These are phyloP conservation scores for Autographa gamma DNA, from an alignment of 2,888 invertebrate genomes.

Conservation along the genomic window DNA sequence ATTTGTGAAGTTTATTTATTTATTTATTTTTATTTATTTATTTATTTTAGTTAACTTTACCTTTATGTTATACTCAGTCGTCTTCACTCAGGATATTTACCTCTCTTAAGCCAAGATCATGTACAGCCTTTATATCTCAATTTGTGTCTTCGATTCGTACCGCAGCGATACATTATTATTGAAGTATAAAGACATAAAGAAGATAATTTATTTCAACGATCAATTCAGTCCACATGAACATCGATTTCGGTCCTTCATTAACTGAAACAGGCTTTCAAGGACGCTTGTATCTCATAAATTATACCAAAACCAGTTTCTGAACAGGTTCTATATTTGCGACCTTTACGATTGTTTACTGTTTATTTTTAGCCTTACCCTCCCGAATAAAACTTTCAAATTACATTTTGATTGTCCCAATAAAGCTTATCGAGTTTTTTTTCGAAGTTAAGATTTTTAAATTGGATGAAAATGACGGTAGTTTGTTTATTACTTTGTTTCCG, in stretches of 20 bases:
- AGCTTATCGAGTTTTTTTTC: conserved; percentile 51
- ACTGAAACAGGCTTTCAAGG: neutral
- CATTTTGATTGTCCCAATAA: conserved; percentile 61
- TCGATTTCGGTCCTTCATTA: conserved; percentile 2
- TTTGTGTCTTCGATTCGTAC: neutral
- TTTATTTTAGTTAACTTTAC: too few species aligned
- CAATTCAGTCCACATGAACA: neutral
- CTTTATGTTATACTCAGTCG: too few species aligned
- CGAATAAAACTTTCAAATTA: conserved; percentile 64
- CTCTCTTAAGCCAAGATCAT: neutral
- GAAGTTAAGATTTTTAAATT: conserved; percentile 30
- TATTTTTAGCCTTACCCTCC: conserved; percentile 74
- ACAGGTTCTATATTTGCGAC: conserved; percentile 76
- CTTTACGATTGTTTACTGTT: conserved; percentile 80
- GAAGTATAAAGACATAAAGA: conserved; percentile 3
- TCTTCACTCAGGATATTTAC: neutral
- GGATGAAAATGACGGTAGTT: conserved; percentile 22
- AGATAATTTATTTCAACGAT: neutral
- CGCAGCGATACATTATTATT: neutral
- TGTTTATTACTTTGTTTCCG: conserved; percentile 23
- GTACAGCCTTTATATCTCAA: neutral
- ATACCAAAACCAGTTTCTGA: conserved; percentile 56
- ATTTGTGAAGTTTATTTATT: too few species aligned
- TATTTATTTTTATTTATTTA: too few species aligned
- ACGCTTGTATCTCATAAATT: conserved; percentile 61